Evolutionary conservation across 53 echinoderm and acorn worm species (phyloP).

Genomic region (Henricia sp.): DNA sequence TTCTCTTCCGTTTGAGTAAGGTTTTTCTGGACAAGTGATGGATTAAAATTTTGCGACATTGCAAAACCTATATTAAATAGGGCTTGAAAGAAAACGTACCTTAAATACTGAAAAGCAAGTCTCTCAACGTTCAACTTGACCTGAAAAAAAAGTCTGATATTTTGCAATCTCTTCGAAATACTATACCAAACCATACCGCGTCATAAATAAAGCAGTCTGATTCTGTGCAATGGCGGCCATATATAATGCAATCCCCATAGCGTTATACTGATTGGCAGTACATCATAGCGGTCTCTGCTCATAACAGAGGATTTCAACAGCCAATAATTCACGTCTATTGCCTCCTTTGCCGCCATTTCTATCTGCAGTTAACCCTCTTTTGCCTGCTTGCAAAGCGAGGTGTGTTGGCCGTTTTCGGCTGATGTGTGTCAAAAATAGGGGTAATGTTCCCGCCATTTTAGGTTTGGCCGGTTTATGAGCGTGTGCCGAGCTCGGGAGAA

Average conservation of each 20-base stretch:
- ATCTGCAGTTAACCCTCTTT: slow-evolving; percentile 3
- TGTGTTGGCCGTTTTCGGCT: not conserved
- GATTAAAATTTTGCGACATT: too few relatives aligned
- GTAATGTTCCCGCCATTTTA: too few relatives aligned
- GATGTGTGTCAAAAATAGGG: too few relatives aligned
- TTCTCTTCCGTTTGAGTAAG: too few relatives aligned
- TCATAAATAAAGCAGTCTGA: not conserved
- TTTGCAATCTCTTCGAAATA: slow-evolving; percentile 23
- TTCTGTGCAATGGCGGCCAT: not conserved
- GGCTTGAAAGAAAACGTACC: too few relatives aligned
- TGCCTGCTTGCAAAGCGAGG: not conserved
- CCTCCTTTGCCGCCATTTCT: not conserved
- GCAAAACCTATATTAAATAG: too few relatives aligned
- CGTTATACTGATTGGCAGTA: not conserved
- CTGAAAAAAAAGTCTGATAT: not conserved
- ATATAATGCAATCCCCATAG: slow-evolving; percentile 12
- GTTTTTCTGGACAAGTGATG: too few relatives aligned
- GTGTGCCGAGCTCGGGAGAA: too few relatives aligned
- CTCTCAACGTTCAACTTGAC: too few relatives aligned
- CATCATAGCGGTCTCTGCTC: not conserved
- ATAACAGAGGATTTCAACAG: slow-evolving; percentile 1
- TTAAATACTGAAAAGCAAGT: too few relatives aligned
- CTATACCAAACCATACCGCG: not conserved
- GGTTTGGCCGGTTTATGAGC: too few relatives aligned
- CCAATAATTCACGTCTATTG: slow-evolving; percentile 14